Evolutionary conservation across 2,113 vertebrate genomes (phyloP).

Genomic region (Labeo rohita): DNA sequence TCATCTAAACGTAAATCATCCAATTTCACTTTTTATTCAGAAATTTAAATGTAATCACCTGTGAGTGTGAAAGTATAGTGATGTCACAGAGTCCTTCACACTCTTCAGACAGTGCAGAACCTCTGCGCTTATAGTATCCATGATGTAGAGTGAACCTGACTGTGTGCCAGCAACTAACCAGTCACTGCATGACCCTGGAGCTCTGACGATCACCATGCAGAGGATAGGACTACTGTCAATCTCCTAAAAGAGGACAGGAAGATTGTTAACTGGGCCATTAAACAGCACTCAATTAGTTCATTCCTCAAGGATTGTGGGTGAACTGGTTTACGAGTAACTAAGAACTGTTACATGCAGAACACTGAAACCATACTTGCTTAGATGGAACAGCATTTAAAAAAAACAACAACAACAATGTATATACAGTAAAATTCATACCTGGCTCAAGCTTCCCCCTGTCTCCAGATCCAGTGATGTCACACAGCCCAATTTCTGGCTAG

Average conservation of each 20-base stretch:
- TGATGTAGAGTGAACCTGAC: slow-evolving; percentile 82
- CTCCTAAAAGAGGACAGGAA: slow-evolving; percentile 69
- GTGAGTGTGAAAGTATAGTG: slow-evolving; percentile 82
- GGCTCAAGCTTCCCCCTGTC: slow-evolving; percentile 72
- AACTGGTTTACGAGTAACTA: background rate
- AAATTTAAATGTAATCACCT: slow-evolving; percentile 47
- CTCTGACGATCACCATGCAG: slow-evolving; percentile 81
- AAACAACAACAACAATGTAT: background rate
- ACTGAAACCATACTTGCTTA: background rate
- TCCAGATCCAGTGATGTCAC: slow-evolving; percentile 82
- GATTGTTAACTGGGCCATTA: background rate
- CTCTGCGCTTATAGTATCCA: slow-evolving; percentile 74
- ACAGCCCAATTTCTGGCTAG: slow-evolving; percentile 77
- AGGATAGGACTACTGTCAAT: slow-evolving; percentile 86
- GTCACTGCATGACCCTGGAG: slow-evolving; percentile 79
- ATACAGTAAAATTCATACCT: slow-evolving; percentile 72
- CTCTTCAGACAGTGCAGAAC: slow-evolving; percentile 81
- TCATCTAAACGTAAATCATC: background rate
- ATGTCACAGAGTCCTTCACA: slow-evolving; percentile 89
- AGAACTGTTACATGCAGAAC: background rate
- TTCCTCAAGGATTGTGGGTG: background rate
- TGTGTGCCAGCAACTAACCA: slow-evolving; percentile 93
- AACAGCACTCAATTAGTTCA: background rate
- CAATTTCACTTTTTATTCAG: background rate
- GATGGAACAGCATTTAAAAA: background rate